These are phyloP conservation scores for Morus bassanus DNA, from an alignment of 2,797 vertebrate species.

Conservation along the genomic window DNA sequence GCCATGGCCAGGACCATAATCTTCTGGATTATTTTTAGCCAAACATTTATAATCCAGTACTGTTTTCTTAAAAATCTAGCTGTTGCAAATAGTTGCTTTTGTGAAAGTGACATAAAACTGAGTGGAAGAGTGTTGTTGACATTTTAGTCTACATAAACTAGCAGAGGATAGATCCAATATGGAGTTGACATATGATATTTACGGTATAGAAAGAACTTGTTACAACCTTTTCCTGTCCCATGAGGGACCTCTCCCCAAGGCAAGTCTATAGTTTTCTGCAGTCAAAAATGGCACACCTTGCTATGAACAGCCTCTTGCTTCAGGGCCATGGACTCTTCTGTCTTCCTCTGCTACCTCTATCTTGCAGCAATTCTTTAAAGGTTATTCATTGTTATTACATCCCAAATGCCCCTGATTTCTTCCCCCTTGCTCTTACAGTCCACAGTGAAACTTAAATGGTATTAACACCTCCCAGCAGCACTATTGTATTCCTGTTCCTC, in stretches of 20 bases:
- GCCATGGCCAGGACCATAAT: not conserved
- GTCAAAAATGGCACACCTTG: conserved; percentile 50
- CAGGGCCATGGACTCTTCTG: conserved; percentile 15
- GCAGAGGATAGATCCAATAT: not conserved
- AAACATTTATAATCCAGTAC: not conserved
- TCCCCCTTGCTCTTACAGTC: not conserved
- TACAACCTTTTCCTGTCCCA: conserved; percentile 56
- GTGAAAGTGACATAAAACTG: conserved; percentile 8
- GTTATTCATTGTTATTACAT: conserved; percentile 40
- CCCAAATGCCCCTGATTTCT: not conserved
- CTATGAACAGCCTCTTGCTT: not conserved
- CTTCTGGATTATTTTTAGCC: not conserved
- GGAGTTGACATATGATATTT: conserved; percentile 64
- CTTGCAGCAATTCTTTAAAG: conserved; percentile 35
- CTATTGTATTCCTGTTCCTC: not conserved
- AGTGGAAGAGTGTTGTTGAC: conserved; percentile 38
- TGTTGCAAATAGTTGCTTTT: not conserved
- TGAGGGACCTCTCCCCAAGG: conserved; percentile 50
- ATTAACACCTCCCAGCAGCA: not conserved
- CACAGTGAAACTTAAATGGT: not conserved
- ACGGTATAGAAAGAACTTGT: conserved; percentile 43
- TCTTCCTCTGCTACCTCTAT: not conserved
- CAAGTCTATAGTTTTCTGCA: conserved; percentile 40
- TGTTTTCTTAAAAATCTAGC: not conserved
- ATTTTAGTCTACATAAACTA: conserved; percentile 54